Evolutionary conservation across 2,797 vertebrate species (phyloP).

Genomic region (Sitta carolinensis): DNA sequence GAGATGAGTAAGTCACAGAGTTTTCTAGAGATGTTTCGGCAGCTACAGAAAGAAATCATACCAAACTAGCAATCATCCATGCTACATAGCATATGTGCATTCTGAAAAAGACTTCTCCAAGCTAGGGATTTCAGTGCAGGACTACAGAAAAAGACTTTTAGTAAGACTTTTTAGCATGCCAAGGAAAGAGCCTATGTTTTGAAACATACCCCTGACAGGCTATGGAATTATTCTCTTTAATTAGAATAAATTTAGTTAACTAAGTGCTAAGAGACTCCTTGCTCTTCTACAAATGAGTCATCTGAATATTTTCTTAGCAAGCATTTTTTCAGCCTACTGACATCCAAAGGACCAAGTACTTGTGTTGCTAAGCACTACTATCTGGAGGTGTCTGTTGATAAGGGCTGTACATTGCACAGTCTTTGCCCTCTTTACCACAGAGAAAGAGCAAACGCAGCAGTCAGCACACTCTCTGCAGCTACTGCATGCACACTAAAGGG

Average conservation of each 20-base stretch:
- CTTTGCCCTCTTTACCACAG: not conserved
- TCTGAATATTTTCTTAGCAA: not conserved
- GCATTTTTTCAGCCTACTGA: not conserved
- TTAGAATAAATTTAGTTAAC: not conserved
- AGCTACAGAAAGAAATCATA: not conserved
- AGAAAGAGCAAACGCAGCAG: not conserved
- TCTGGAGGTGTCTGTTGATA: not conserved
- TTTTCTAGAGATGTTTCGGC: not conserved
- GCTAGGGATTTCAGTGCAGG: not conserved
- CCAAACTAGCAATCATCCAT: not conserved
- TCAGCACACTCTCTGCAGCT: not conserved
- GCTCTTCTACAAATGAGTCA: not conserved
- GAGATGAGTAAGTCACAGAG: not conserved
- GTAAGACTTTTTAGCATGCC: not conserved
- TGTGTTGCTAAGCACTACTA: not conserved
- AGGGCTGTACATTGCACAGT: not conserved
- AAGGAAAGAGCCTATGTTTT: not conserved
- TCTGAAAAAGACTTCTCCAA: not conserved
- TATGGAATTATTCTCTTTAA: not conserved
- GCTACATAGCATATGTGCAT: not conserved
- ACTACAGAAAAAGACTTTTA: not conserved
- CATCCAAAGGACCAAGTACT: not conserved
- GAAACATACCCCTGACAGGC: not conserved
- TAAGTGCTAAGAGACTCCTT: not conserved
- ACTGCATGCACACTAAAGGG: slow-evolving; percentile 8